Percentiles rank a stretch among this genome's conserved stretches.
phyloP scores from a whole-genome alignment of 1,140 invertebrate species.

The Cydia strobilella region DNA sequence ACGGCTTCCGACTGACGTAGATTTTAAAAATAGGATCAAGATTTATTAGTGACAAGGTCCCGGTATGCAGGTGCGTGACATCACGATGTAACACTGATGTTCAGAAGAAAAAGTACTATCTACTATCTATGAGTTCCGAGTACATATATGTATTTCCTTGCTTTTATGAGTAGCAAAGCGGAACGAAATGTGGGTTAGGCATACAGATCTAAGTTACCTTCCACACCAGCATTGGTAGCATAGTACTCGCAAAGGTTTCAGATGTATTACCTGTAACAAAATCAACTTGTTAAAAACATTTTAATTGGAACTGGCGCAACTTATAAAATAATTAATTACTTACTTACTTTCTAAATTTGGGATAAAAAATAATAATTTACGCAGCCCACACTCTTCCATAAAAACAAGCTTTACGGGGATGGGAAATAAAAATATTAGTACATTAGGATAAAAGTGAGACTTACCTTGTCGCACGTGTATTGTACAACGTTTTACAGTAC shows the following conservation, averaged over 20 bases:
- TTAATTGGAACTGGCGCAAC: not conserved
- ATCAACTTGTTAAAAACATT: slow-evolving; percentile 1
- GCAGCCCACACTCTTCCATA: too few species aligned
- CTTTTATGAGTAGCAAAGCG: not conserved
- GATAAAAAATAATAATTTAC: too few species aligned
- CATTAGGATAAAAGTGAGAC: too few species aligned
- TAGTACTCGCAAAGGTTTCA: not conserved
- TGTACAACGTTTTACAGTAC: too few species aligned
- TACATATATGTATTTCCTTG: not conserved
- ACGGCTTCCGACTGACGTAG: slow-evolving; percentile 23
- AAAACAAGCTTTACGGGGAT: too few species aligned
- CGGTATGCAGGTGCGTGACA: slow-evolving; percentile 24
- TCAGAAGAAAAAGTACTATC: not conserved
- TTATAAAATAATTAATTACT: too few species aligned
- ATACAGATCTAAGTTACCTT: not conserved
- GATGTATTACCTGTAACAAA: slow-evolving; percentile 26
- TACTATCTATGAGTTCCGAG: not conserved
- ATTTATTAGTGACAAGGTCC: slow-evolving; percentile 29
- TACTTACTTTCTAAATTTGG: too few species aligned
- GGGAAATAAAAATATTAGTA: too few species aligned
- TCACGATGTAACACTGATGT: not conserved
- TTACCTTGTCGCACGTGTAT: too few species aligned
- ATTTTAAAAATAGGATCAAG: slow-evolving; percentile 15
- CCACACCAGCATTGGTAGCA: not conserved
- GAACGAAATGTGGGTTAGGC: not conserved